Base-by-base conservation (phyloP, 2,113 vertebrate species). In the Cygnus atratus region DNA sequence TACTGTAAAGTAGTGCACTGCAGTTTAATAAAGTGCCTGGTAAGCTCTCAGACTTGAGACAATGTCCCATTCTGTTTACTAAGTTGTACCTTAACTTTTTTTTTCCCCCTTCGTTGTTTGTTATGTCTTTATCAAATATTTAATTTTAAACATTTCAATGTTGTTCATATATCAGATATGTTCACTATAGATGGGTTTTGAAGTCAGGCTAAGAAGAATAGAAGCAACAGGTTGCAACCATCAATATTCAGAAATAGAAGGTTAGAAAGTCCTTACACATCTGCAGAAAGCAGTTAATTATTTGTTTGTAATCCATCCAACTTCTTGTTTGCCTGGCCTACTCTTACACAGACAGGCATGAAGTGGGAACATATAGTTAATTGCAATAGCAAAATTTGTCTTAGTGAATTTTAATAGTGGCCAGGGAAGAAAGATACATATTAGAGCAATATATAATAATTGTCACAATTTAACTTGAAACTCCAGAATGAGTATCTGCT, bases 1-100 rank as follows among this genome's bases (percentile, higher is more conserved):
- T 82, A 46, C 80, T 91, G 77, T 85, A 28, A 93, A 86, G 70
- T 72, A 94, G 67, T 84, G 65, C 90, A 84, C 86, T 87, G 55
- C 76, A 87, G n/a, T 93, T 98, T 96, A 97, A 96, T 97, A 93
- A 97, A 97, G 94, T 95, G 88, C 66, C 50, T 84, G 66, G 90
- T 91, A 93, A 91, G 71, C 70, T 92, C 76, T 74, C 11, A 46
- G 52, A 8, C 63, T 76, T 79, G 73, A 88, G 84, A 37, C 25
- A 70, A 58, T 79, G 94, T 94, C 87, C 93, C 7, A 31, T 93
- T 93, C 92, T 85, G 29, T 96, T 94, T 95, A 44, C 79, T 39
- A 63, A 65, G 24, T 80, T 80, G 41, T 55, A 46, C 46, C 20
- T 84, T 93, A n/a, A 7, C 12, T 77, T 31, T 24, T 79, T 26